Conservation (phyloP, 2,113 vertebrate genomes). For the Hydrolagus affinis region DNA sequence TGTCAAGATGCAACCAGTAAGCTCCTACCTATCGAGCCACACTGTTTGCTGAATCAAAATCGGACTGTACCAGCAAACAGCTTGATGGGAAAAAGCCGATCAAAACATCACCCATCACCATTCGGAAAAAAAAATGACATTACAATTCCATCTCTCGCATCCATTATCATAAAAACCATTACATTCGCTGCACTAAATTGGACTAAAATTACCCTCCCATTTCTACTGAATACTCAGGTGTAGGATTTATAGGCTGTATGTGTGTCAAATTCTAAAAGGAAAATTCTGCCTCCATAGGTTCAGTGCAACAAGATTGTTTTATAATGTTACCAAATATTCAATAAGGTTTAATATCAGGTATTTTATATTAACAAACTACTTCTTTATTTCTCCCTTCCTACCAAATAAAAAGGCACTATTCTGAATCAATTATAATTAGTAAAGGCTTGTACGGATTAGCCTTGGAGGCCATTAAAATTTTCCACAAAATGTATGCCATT, state of each 20-base stretch:
- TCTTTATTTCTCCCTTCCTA: too few species aligned
- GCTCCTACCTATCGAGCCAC: too few species aligned
- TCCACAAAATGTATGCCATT: too few species aligned
- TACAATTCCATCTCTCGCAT: constrained; percentile 5
- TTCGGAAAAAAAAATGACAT: background rate
- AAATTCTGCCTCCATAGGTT: background rate
- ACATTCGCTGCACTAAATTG: background rate
- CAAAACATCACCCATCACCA: background rate
- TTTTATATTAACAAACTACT: background rate
- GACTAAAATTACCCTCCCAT: background rate
- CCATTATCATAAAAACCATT: background rate
- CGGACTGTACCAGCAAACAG: background rate
- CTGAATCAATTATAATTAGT: too few species aligned
- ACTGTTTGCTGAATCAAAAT: background rate
- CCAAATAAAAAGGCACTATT: too few species aligned
- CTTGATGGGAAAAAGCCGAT: background rate
- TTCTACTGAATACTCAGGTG: background rate
- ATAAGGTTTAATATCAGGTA: background rate
- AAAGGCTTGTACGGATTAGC: too few species aligned
- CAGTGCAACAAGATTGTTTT: background rate
- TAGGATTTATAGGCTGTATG: background rate
- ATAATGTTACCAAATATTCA: background rate
- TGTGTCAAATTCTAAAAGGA: constrained; percentile 17
- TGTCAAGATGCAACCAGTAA: background rate
- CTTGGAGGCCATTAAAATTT: too few species aligned